Evolutionary conservation across 2,113 vertebrate species (phyloP), one percentile per base, ranked within the genome.

Genomic region (Alouatta palliata): DNA sequence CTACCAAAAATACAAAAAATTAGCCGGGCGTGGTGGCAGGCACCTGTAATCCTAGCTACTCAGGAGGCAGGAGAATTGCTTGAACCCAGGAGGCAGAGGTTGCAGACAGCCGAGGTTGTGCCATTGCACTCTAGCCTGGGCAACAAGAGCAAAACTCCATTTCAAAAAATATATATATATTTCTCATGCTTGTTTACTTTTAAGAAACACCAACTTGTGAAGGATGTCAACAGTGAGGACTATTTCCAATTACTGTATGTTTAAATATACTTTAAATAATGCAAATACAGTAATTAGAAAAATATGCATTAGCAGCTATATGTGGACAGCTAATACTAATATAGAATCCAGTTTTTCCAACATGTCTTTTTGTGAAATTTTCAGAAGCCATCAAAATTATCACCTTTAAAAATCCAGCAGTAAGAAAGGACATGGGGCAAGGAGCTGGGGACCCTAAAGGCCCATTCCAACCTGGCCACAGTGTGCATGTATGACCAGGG

Each of bases 221-320:
- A 87, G 11, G 30, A 30, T 45, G 1, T 68, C 17, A 45, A 58
- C 23, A 84, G 68, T 82, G 25, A 91, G 37, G 76, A 30, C 30
- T 82, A 73, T 43, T 92, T 43, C 52, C 19, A 79, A 19, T 86
- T 83, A 89, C 52, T 75, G 37, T 43, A 40, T 54, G 70, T 82
- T 95, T 83, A 71, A 82, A 77, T 77, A 73, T 35, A 66, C 32
- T 32, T 75, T 45, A 88, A 83, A 83, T 40, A 68, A 92, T 87
- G 23, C 58, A 88, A 95, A 96, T 14, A 76, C 43, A 9, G 27
- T 80, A 47, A 82, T 87, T 81, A 40, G 66, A 81, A 95, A 96
- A 95, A 90, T 84, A 75, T 27, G 9, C 66, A 37, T 90, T 58
- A 56, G 52, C 20, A 49, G 40, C 30, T 76, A 1, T 56, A 43